Evolutionary conservation across 2,797 vertebrate genomes (phyloP).

Genomic region (Molothrus aeneus): DNA sequence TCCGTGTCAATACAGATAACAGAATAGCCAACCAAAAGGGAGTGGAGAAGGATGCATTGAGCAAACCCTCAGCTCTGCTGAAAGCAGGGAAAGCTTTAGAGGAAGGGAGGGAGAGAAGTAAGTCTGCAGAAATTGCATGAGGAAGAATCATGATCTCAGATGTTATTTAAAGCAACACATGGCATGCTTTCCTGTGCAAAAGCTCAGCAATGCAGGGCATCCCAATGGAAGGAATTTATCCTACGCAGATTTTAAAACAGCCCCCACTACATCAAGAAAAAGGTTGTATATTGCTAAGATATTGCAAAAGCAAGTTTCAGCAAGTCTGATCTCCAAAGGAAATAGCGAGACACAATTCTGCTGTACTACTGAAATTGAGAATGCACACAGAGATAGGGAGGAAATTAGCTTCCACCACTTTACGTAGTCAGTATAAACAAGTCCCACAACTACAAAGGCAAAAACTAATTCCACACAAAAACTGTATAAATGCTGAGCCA

Average conservation of each 20-base stretch:
- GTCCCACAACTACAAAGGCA: not conserved
- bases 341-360: rapidly evolving
- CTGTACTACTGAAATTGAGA: not conserved
- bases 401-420: not conserved
- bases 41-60: not conserved
- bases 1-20: not conserved
- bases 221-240: not conserved
- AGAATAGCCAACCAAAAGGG: not conserved
- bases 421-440: not conserved
- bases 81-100: not conserved
- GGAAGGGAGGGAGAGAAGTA: not conserved
- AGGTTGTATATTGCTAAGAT: not conserved
- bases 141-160: not conserved
- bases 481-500: not conserved
- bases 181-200: not conserved
- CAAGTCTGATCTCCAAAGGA: not conserved
- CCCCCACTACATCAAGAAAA: not conserved
- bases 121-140: not conserved
- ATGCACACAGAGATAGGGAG: not conserved
- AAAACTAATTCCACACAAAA: not conserved
- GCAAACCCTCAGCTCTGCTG: not conserved
- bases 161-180: not conserved
- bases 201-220: not conserved
- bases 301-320: not conserved
- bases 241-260: not conserved